Percentiles rank a stretch among this genome's conserved stretches.
phyloP scores from a whole-genome alignment of 2,888 invertebrate genomes.

The Andrena fulva region DNA sequence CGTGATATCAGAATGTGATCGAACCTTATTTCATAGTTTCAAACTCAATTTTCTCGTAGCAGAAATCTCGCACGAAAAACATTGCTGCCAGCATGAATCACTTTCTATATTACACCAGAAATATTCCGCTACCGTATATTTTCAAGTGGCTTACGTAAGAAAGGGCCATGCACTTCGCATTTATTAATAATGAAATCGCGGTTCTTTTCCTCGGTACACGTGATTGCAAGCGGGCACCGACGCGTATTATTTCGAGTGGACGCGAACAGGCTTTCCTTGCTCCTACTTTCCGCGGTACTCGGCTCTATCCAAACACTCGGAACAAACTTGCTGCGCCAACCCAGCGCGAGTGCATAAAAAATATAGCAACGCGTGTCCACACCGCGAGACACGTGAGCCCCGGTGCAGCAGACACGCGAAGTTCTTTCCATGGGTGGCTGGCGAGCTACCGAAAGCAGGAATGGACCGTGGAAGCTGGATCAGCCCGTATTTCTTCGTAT shows the following conservation, averaged over 20 bases:
- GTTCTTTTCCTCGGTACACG: constrained; percentile 18
- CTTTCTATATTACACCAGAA: neutral
- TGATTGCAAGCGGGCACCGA: constrained; percentile 58
- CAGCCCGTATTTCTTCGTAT: constrained; percentile 24
- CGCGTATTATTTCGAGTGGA: constrained; percentile 66
- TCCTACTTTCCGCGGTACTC: constrained; percentile 61
- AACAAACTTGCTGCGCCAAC: constrained; percentile 61
- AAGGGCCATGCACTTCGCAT: constrained; percentile 20
- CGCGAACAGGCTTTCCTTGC: constrained; percentile 58
- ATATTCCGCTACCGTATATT: neutral
- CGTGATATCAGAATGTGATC: too few relatives aligned
- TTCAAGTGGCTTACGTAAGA: neutral
- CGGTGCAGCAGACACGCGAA: neutral
- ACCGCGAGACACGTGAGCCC: neutral
- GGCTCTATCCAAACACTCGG: constrained; percentile 68
- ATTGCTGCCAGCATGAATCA: neutral
- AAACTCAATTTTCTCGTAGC: too few relatives aligned
- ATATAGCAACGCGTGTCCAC: neutral
- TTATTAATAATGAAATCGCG: constrained; percentile 52
- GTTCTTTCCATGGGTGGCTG: constrained; percentile 2
- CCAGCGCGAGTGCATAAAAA: constrained; percentile 12
- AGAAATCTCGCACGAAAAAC: neutral
- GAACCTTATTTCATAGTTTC: too few relatives aligned
- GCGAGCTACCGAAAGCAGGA: neutral
- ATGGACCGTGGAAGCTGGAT: constrained; percentile 9